Percentiles rank a stretch among this genome's conserved stretches.
phyloP scores from a whole-genome alignment of 2,888 invertebrate genomes.

The Cataglyphis rosenhaueri region DNA sequence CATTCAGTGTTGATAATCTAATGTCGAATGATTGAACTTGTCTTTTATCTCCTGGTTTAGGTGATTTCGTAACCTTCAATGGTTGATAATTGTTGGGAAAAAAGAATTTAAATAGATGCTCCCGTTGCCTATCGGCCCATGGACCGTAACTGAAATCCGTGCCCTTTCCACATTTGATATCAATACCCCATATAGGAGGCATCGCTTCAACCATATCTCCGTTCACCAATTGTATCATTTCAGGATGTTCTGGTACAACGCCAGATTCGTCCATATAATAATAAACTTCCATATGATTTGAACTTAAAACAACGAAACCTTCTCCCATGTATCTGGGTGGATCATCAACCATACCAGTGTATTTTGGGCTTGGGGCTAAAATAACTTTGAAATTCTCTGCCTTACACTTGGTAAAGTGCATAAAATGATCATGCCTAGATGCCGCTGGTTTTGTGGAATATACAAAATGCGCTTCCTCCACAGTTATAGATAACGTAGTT shows the following conservation, averaged over 20 bases:
- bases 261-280: slow-evolving; percentile 99
- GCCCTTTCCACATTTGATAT: slow-evolving; percentile 97
- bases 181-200: slow-evolving; percentile 98
- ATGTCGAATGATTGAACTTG: slow-evolving; percentile 97
- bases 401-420: slow-evolving; percentile 98
- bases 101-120: slow-evolving; percentile 97
- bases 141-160: slow-evolving; percentile 99
- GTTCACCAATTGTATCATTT: slow-evolving; percentile 94
- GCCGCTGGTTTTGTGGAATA: slow-evolving; percentile 98
- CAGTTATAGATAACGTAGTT: slow-evolving; percentile 95
- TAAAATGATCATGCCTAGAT: slow-evolving; percentile 96
- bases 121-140: slow-evolving; percentile 99
- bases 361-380: slow-evolving; percentile 98
- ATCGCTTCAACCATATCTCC: slow-evolving; percentile 97
- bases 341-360: slow-evolving; percentile 96
- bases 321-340: slow-evolving; percentile 99
- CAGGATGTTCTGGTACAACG: slow-evolving; percentile 96
- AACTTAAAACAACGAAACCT: slow-evolving; percentile 98
- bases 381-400: slow-evolving; percentile 98
- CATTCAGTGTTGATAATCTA: slow-evolving; percentile 94
- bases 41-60: slow-evolving; percentile 94
- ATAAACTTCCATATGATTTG: slow-evolving; percentile 97
- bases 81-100: slow-evolving; percentile 95
- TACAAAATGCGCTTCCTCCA: slow-evolving; percentile 97
- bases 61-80: slow-evolving; percentile 92